phyloP scores from a whole-genome alignment of 2,113 vertebrate genomes.

The Himantopus leucocephalus region DNA sequence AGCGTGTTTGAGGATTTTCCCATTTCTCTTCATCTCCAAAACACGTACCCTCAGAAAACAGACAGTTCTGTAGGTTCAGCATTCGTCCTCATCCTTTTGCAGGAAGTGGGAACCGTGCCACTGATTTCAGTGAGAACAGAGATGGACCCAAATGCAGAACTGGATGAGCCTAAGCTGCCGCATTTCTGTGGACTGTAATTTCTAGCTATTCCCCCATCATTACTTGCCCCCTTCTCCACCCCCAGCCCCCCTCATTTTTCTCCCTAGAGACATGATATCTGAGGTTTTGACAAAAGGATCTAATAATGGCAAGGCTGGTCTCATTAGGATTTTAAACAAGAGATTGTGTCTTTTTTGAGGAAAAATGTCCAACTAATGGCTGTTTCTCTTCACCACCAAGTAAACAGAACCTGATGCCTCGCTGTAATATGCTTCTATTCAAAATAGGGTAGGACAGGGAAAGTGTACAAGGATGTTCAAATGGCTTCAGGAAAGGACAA shows the following conservation, averaged over 20 bases:
- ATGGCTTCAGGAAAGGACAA: neutral
- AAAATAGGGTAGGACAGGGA: neutral
- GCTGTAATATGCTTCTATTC: neutral
- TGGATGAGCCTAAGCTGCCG: neutral
- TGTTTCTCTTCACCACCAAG: neutral
- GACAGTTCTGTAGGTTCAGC: neutral
- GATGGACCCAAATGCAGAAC: neutral
- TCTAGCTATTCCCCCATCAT: neutral
- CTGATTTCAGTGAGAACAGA: neutral
- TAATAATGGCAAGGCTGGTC: neutral
- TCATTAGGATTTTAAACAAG: neutral
- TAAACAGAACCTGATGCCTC: neutral
- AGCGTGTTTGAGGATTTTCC: neutral
- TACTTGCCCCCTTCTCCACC: neutral
- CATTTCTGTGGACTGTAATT: neutral
- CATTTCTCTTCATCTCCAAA: neutral
- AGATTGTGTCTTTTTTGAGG: neutral
- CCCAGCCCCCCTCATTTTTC: neutral
- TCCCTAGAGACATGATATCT: neutral
- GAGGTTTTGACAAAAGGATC: neutral
- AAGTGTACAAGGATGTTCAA: neutral
- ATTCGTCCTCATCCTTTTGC: neutral
- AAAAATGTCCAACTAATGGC: neutral
- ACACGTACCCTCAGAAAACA: neutral
- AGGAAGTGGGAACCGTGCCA: neutral